Evolutionary conservation across 2,888 invertebrate species (phyloP), one percentile per base, ranked within the genome.

Genomic region (Cephalotes varians): DNA sequence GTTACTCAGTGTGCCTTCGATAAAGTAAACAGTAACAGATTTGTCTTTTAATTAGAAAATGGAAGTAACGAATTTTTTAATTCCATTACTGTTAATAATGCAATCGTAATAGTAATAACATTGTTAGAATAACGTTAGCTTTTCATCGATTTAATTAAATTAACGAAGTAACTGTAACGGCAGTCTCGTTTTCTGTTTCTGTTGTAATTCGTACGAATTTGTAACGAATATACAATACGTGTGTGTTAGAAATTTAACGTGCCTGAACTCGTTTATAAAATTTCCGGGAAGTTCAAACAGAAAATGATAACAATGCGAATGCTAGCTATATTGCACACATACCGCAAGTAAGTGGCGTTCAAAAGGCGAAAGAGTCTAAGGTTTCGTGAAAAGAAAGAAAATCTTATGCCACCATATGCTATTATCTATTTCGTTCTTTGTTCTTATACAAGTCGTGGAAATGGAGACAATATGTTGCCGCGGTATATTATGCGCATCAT

Each of bases 361-460:
- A 77, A 77, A 77, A 77, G 56, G 25, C 67, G 34, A 25, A 77
- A 77, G 44, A 58, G 31, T 67, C 44, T 56, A 65, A 77, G 67
- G 67, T 77, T 67, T 44, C 25, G 77, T 10, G 56, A 56, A 77
- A 58, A 44, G 56, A 56, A 77, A 58, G 56, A 77, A 77, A 77
- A 56, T 67, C 67, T 67, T 44, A 28, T 77, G 67, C 56, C 44
- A 31, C 56, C 31, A 15, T n/a, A n/a, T n/a, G n/a, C 65, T 12
- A 77, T 77, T 77, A 77, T 67, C 67, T 44, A 40, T 44, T 54
- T 54, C 40, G 67, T 44, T n/a, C n/a, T n/a, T 67, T 51, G 58
- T 69, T 79, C 58, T 34, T 34, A 44, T 69, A 54, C 77, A 51
- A 51, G 64, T 76, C 64, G 56, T 31, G 34, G 40, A 77, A 77